Evolutionary conservation across 53 echinoderm and acorn worm genomes (phyloP).

Genomic region (Actinopyga echinites): DNA sequence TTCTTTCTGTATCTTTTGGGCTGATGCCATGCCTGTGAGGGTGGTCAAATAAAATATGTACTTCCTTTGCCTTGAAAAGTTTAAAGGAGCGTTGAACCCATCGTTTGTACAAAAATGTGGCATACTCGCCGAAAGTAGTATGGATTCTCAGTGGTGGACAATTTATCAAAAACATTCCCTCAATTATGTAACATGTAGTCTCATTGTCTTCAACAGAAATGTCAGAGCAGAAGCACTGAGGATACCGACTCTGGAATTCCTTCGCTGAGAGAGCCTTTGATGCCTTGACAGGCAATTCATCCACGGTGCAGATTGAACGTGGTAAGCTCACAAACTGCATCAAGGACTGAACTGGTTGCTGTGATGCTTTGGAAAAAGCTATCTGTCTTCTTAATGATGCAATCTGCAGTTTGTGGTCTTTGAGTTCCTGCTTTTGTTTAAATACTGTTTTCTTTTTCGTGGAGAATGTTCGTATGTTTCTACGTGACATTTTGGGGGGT

Average conservation of each 20-base stretch:
- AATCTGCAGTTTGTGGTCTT: no score
- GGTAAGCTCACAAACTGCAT: slow-evolving; percentile 8
- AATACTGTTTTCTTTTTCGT: neutral
- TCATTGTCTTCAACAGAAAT: no score
- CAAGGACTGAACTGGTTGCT: slow-evolving; percentile 1
- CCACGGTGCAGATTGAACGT: neutral
- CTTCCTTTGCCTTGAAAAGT: slow-evolving; percentile 15
- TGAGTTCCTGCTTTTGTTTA: neutral
- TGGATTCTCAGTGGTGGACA: neutral
- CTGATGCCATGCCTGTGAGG: slow-evolving; percentile 35
- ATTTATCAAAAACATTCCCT: neutral
- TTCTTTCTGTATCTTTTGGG: slow-evolving; percentile 43
- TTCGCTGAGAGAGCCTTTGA: slow-evolving; percentile 2
- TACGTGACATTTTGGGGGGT: neutral
- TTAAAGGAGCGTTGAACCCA: neutral
- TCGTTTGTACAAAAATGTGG: neutral
- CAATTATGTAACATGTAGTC: slow-evolving; percentile 8
- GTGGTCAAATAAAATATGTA: slow-evolving; percentile 54
- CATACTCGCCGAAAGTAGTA: neutral
- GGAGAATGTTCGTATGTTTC: neutral
- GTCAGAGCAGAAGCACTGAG: neutral
- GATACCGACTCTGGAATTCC: slow-evolving; percentile 11
- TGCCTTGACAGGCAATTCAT: neutral
- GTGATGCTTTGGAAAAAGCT: neutral
- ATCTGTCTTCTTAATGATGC: neutral